A percentile compares a stretch with the other conserved stretches of the same genome.
Conservation (phyloP, 2,113 vertebrate genomes). For the Tachycineta bicolor region DNA sequence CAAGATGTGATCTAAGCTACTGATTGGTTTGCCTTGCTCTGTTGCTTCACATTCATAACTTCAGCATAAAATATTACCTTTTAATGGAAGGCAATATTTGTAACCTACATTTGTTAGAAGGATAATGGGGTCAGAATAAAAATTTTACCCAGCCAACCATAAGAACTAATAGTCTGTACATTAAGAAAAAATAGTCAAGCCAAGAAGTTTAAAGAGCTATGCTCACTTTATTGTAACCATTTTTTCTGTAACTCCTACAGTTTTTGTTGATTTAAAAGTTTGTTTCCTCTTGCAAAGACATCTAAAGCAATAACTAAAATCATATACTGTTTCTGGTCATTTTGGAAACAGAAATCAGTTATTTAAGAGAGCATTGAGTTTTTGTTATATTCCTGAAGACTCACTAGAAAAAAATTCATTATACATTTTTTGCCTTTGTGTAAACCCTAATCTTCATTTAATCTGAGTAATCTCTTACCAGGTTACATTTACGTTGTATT, state of each 20-base stretch:
- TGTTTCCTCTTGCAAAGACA: not conserved
- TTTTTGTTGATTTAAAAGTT: not conserved
- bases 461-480: not conserved
- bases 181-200: not conserved
- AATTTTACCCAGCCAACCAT: not conserved
- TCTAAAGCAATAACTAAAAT: not conserved
- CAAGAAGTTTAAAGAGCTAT: not conserved
- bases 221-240: not conserved
- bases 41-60: not conserved
- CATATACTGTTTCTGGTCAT: not conserved
- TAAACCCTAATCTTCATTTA: not conserved
- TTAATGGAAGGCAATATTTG: not conserved
- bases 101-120: not conserved
- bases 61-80: not conserved
- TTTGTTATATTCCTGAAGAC: not conserved
- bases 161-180: not conserved
- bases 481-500: not conserved
- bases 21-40: not conserved
- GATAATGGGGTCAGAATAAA: not conserved
- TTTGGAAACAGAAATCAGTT: not conserved
- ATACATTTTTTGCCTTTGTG: rapidly evolving
- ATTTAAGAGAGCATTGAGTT: not conserved
- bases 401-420: not conserved
- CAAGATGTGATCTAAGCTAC: not conserved
- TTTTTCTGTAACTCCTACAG: not conserved